These are phyloP conservation scores for Megaustenia siamemsis DNA, from an alignment of 2,888 invertebrate species.

Conservation along the genomic window DNA sequence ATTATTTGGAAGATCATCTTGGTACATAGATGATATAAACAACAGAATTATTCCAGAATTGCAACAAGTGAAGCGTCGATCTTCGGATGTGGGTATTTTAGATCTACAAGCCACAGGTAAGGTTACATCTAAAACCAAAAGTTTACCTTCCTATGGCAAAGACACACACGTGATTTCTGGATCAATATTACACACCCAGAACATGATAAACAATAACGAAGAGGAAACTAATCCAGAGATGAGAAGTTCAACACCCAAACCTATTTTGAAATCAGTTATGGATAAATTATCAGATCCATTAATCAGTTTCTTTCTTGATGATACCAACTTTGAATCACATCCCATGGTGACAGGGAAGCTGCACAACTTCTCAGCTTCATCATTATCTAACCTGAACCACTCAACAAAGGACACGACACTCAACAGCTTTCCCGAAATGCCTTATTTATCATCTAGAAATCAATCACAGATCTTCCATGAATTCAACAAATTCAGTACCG, in stretches of 20 bases:
- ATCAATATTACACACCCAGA: not conserved
- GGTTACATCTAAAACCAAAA: not conserved
- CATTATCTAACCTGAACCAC: not conserved
- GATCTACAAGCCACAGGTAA: not conserved
- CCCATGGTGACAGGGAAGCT: constrained; percentile 55
- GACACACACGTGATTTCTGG: not conserved
- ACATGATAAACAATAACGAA: not conserved
- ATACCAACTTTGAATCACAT: constrained; percentile 41
- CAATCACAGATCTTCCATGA: not conserved
- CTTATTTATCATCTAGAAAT: no score
- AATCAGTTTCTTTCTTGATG: constrained; percentile 54
- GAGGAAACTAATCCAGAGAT: not conserved
- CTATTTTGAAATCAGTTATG: not conserved
- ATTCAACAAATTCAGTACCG: not conserved
- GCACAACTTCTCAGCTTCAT: not conserved
- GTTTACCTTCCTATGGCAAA: not conserved
- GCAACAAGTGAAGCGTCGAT: not conserved
- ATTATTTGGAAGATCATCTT: not conserved
- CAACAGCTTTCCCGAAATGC: no score
- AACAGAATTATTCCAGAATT: constrained; percentile 31
- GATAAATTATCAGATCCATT: constrained; percentile 23
- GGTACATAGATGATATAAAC: constrained; percentile 21
- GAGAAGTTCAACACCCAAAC: not conserved
- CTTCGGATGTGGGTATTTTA: constrained; percentile 10
- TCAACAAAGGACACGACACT: not conserved